phyloP scores from a whole-genome alignment of 2,113 vertebrate genomes.

The Gobiocypris rarus region DNA sequence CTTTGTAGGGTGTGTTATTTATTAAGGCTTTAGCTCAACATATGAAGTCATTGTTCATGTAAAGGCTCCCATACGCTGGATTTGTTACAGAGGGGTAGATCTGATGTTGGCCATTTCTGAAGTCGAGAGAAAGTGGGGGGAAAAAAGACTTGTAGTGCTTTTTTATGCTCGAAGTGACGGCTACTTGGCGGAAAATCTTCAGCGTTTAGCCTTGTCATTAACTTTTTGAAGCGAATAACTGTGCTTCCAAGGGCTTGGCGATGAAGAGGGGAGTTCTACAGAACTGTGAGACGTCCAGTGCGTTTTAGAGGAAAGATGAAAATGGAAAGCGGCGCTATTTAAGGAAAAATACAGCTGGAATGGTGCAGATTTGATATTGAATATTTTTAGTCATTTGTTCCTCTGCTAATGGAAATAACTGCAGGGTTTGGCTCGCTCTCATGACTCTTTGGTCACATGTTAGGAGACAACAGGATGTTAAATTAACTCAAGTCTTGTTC shows the following conservation, averaged over 20 bases:
- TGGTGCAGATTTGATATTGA: conserved; percentile 36
- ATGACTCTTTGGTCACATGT: conserved; percentile 46
- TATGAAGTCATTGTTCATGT: conserved; percentile 59
- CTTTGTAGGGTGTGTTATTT: conserved; percentile 56
- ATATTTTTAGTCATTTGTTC: conserved; percentile 56
- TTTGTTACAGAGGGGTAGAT: conserved; percentile 54
- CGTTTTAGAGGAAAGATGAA: conserved; percentile 17
- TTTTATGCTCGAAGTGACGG: conserved; percentile 54
- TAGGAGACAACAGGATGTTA: conserved; percentile 48
- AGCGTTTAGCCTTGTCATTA: conserved; percentile 54
- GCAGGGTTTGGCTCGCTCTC: conserved; percentile 42
- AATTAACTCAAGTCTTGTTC: conserved; percentile 42
- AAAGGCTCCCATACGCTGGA: conserved; percentile 49
- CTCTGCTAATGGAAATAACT: conserved; percentile 52
- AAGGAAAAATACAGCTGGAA: conserved; percentile 40
- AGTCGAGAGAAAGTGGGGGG: conserved; percentile 21
- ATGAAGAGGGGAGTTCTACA: conserved; percentile 23
- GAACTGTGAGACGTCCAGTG: conserved; percentile 43
- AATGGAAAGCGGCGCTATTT: conserved; percentile 42
- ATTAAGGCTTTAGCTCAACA: conserved; percentile 54
- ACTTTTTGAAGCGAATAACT: conserved; percentile 52
- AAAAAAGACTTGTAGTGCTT: conserved; percentile 29
- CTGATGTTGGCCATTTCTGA: conserved; percentile 51
- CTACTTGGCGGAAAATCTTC: conserved; percentile 59
- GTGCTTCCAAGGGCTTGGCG: conserved; percentile 45